phyloP scores from a whole-genome alignment of 1,140 invertebrate species.

The Diploscapter pachys region DNA sequence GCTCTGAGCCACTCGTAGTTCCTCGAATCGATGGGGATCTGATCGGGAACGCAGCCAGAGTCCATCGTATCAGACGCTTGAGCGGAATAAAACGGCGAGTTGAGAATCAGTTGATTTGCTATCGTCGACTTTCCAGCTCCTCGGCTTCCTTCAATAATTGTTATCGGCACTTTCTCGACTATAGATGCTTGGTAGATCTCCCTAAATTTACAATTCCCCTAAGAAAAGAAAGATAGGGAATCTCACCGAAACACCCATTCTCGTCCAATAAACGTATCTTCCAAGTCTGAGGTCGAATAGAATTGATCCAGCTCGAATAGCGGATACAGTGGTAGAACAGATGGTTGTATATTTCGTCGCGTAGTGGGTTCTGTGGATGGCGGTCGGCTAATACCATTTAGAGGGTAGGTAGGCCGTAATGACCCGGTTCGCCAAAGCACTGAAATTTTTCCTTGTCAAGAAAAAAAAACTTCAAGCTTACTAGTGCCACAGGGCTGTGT shows the following conservation, averaged over 20 bases:
- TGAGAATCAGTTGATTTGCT: constrained; percentile 30
- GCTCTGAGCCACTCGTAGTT: constrained; percentile 38
- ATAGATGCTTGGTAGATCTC: constrained; percentile 30
- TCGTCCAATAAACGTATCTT: constrained; percentile 28
- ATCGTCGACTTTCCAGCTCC: constrained; percentile 33
- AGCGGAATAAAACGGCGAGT: constrained; percentile 23
- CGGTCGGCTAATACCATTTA: constrained; percentile 14
- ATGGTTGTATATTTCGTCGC: neutral
- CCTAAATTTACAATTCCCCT: neutral
- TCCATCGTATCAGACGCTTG: constrained; percentile 27
- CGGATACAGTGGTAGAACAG: neutral
- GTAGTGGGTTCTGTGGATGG: constrained; percentile 14
- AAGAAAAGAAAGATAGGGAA: neutral
- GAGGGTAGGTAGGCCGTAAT: constrained; percentile 7
- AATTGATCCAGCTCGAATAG: neutral
- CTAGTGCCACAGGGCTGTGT: too few relatives aligned
- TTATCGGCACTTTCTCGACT: constrained; percentile 24
- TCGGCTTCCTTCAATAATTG: constrained; percentile 24
- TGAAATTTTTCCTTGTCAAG: neutral
- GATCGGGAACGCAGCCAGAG: constrained; percentile 27
- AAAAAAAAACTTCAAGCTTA: too few relatives aligned
- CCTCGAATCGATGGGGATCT: constrained; percentile 8
- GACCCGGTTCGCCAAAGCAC: neutral
- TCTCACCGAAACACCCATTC: constrained; percentile 33
- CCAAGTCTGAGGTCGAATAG: constrained; percentile 6